Evolutionary conservation across 2,797 vertebrate genomes (phyloP).

Genomic region (Pogonophryne albipinna): DNA sequence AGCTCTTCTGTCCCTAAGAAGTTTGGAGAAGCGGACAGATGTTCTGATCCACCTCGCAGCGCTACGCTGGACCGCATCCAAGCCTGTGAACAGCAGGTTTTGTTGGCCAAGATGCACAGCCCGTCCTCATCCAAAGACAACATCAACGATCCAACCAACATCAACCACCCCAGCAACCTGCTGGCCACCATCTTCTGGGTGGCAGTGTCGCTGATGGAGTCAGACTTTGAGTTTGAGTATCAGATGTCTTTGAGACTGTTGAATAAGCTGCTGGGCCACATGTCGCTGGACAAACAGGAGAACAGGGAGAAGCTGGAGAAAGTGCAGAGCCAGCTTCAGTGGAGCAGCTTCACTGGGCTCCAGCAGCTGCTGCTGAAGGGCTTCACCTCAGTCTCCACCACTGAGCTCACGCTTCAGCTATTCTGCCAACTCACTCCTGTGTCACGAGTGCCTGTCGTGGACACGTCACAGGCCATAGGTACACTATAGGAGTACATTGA

Average conservation of each 20-base stretch:
- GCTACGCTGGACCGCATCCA: slow-evolving; percentile 97
- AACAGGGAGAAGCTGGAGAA: slow-evolving; percentile 97
- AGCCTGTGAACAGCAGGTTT: slow-evolving; percentile 92
- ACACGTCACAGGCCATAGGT: slow-evolving; percentile 97
- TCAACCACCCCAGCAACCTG: slow-evolving; percentile 95
- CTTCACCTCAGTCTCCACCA: slow-evolving; percentile 95
- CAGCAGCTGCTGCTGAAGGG: slow-evolving; percentile 97
- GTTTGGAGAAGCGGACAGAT: slow-evolving; percentile 89
- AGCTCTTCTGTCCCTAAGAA: slow-evolving; percentile 99
- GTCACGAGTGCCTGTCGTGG: slow-evolving; percentile 93
- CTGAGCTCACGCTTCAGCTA: slow-evolving; percentile 94
- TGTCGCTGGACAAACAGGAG: slow-evolving; percentile 94
- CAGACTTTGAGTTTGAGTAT: slow-evolving; percentile 99
- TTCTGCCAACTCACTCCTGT: slow-evolving; percentile 96
- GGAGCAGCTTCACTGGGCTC: slow-evolving; percentile 94
- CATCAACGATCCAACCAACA: slow-evolving; percentile 88
- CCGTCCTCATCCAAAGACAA: slow-evolving; percentile 89
- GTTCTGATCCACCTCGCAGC: slow-evolving; percentile 93
- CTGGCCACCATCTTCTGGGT: slow-evolving; percentile 98
- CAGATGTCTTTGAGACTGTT: slow-evolving; percentile 94
- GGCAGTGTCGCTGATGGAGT: slow-evolving; percentile 97
- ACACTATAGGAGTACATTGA: slow-evolving; percentile 16
- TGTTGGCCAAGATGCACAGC: slow-evolving; percentile 87
- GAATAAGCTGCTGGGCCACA: slow-evolving; percentile 91
- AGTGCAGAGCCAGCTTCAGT: slow-evolving; percentile 93